Conservation (phyloP, 2,888 invertebrate species). For the Tromatobia lineatoria region DNA sequence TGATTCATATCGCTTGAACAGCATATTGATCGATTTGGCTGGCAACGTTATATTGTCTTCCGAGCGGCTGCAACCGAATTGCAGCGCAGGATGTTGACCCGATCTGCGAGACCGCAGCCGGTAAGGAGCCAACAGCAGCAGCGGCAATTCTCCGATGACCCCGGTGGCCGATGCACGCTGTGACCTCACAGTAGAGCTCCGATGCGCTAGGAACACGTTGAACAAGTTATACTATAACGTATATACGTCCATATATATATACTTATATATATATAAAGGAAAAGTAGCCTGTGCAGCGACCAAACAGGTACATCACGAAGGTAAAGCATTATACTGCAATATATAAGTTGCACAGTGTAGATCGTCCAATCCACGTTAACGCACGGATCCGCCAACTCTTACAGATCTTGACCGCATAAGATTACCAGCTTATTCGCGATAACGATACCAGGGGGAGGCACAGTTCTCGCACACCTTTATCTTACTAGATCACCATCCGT, state of each 20-base stretch:
- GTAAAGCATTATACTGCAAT: conserved; percentile 45
- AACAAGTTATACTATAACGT: conserved; percentile 76
- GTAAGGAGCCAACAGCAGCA: conserved; percentile 45
- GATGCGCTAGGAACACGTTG: conserved; percentile 79
- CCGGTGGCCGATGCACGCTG: conserved; percentile 77
- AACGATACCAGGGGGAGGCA: conserved; percentile 55
- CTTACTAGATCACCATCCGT: conserved; percentile 54
- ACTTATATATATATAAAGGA: conserved; percentile 18
- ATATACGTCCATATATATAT: conserved; percentile 1
- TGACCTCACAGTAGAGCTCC: conserved; percentile 77
- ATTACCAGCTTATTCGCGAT: conserved; percentile 67
- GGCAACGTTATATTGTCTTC: conserved; percentile 47
- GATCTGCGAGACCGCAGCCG: conserved; percentile 67
- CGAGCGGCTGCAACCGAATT: conserved; percentile 75
- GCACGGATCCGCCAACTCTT: conserved; percentile 61
- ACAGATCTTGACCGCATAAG: conserved; percentile 60
- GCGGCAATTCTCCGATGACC: conserved; percentile 76
- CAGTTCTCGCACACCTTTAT: conserved; percentile 27
- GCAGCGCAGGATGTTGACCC: conserved; percentile 75
- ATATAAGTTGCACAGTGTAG: conserved; percentile 34
- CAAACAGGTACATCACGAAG: conserved; percentile 57
- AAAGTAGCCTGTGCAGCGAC: conserved; percentile 53
- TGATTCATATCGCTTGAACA: conserved; percentile 42
- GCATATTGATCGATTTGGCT: conserved; percentile 39
- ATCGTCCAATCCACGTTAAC: conserved; percentile 64